A percentile compares a stretch with the other conserved stretches of the same genome.
These are phyloP conservation scores for Atta cephalotes DNA, from an alignment of 1,140 invertebrate species.

Conservation along the genomic window DNA sequence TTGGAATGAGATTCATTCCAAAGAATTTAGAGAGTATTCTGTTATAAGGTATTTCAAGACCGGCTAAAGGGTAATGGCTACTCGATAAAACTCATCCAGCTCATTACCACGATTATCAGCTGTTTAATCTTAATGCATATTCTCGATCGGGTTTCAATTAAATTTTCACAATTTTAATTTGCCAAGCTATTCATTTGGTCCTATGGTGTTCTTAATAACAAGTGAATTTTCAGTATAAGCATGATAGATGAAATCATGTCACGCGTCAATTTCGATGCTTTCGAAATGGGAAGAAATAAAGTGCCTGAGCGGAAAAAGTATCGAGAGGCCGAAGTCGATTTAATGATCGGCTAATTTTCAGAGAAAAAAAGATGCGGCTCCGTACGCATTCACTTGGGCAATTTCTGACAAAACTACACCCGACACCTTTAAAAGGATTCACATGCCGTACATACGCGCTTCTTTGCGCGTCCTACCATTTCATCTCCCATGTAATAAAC, in stretches of 20 bases:
- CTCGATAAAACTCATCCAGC: constrained; percentile 58
- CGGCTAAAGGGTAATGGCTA: neutral
- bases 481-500: constrained; percentile 49
- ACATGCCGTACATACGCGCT: neutral
- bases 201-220: constrained; percentile 69
- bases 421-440: constrained; percentile 17
- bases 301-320: too few species aligned
- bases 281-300: neutral
- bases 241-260: constrained; percentile 4
- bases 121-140: constrained; percentile 74
- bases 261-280: neutral
- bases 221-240: constrained; percentile 62
- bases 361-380: constrained; percentile 12
- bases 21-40: too few species aligned
- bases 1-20: too few species aligned
- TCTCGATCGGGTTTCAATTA: constrained; percentile 30
- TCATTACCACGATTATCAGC: constrained; percentile 28
- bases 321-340: neutral
- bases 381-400: neutral
- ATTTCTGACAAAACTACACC: constrained; percentile 48
- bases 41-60: neutral
- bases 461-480: constrained; percentile 28
- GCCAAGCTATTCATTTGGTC: constrained; percentile 16
- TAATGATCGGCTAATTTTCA: constrained; percentile 45
- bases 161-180: constrained; percentile 18